Evolutionary conservation across 2,888 invertebrate species (phyloP).

Genomic region (Sepiola atlantica): DNA sequence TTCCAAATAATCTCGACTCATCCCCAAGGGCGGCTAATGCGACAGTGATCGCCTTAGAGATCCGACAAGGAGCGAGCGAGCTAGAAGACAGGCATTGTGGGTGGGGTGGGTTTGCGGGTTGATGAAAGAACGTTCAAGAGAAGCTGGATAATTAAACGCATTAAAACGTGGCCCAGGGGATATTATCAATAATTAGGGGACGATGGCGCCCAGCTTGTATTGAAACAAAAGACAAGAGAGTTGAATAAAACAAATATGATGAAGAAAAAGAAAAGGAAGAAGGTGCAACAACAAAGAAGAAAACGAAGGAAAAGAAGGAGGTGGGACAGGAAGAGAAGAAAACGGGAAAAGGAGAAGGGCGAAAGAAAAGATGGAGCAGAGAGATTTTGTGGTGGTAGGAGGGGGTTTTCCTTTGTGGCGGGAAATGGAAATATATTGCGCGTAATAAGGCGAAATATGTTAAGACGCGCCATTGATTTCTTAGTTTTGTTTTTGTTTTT

Average conservation of each 20-base stretch:
- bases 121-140: neutral
- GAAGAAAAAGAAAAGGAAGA: too few relatives aligned
- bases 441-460: conserved; percentile 2
- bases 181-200: neutral
- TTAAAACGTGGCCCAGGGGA: conserved; percentile 16
- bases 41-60: neutral
- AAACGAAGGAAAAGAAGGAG: too few relatives aligned
- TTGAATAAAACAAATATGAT: too few relatives aligned
- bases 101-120: neutral
- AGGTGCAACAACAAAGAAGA: neutral
- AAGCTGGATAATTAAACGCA: neutral
- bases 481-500: neutral
- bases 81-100: neutral
- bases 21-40: neutral
- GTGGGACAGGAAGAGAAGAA: neutral
- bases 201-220: neutral
- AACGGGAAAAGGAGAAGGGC: neutral
- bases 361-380: too few relatives aligned
- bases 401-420: neutral
- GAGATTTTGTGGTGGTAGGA: too few relatives aligned
- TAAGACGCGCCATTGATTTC: neutral
- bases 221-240: neutral
- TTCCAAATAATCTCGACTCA: neutral
- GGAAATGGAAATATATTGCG: neutral
- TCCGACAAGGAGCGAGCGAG: neutral